Evolutionary conservation across 2,113 vertebrate species (phyloP).

Genomic region (Solea senegalensis): DNA sequence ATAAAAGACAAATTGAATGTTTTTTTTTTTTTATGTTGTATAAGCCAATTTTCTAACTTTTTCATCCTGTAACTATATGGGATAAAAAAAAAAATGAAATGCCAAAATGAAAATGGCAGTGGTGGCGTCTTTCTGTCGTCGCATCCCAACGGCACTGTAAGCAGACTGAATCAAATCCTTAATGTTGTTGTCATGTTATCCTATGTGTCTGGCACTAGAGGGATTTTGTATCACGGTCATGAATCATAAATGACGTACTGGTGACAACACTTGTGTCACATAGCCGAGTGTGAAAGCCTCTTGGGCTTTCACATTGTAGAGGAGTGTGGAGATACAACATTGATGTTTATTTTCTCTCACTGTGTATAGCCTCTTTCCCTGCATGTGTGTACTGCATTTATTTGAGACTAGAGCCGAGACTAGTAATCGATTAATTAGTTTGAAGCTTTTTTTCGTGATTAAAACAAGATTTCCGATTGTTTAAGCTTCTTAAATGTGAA

Average conservation of each 20-base stretch:
- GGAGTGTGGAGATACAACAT: not conserved
- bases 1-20: too few relatives aligned
- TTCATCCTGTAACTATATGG: not conserved
- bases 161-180: not conserved
- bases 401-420: too few relatives aligned
- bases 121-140: not conserved
- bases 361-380: not conserved
- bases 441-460: too few relatives aligned
- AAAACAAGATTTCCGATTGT: too few relatives aligned
- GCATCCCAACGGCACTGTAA: too few relatives aligned
- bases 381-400: not conserved
- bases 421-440: too few relatives aligned
- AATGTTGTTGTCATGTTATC: conserved; percentile 8
- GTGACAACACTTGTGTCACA: not conserved
- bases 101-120: not conserved
- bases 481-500: too few relatives aligned
- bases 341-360: not conserved
- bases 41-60: not conserved
- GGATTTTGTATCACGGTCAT: conserved; percentile 1
- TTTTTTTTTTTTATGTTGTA: too few relatives aligned
- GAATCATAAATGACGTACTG: not conserved
- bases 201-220: conserved; percentile 13
- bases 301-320: not conserved
- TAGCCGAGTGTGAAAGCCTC: not conserved
- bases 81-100: not conserved